Conservation (phyloP, 2,113 vertebrate species). For the Corythornis cristatus region DNA sequence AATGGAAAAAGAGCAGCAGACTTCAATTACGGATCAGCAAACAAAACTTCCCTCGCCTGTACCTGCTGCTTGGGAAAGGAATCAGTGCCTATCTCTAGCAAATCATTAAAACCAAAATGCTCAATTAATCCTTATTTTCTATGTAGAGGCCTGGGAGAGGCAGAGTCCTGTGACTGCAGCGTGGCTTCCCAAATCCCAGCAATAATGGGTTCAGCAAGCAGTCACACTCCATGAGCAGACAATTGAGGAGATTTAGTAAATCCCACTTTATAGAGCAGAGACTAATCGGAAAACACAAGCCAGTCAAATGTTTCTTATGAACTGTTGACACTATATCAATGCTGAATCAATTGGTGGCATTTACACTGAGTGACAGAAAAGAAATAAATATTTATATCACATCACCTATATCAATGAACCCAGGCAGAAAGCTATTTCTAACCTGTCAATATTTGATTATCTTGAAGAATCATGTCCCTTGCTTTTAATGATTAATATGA, state of each 20-base stretch:
- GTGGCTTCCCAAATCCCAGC: constrained; percentile 69
- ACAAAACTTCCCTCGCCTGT: constrained; percentile 49
- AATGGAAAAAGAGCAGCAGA: constrained; percentile 31
- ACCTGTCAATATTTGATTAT: constrained; percentile 98
- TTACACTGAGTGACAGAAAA: constrained; percentile 92
- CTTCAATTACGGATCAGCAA: constrained; percentile 68
- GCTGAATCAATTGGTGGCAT: constrained; percentile 85
- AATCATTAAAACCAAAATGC: constrained; percentile 72
- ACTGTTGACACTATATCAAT: constrained; percentile 83
- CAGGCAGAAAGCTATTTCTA: constrained; percentile 89
- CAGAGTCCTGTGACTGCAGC: constrained; percentile 8
- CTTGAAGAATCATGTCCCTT: constrained; percentile 92
- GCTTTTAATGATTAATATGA: constrained; percentile 91
- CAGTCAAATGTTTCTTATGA: constrained; percentile 82
- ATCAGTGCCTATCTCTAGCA: constrained; percentile 44
- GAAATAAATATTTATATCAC: constrained; percentile 98
- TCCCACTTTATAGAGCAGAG: constrained; percentile 80
- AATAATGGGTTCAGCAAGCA: constrained; percentile 72
- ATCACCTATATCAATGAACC: constrained; percentile 96
- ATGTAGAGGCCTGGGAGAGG: constrained; percentile 56
- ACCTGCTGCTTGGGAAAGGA: constrained; percentile 9
- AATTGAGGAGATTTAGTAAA: constrained; percentile 83
- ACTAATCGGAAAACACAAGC: constrained; percentile 75
- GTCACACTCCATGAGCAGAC: constrained; percentile 84
- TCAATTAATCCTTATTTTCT: constrained; percentile 76